Conservation (phyloP, 2,888 invertebrate genomes). For the Celastrina argiolus region DNA sequence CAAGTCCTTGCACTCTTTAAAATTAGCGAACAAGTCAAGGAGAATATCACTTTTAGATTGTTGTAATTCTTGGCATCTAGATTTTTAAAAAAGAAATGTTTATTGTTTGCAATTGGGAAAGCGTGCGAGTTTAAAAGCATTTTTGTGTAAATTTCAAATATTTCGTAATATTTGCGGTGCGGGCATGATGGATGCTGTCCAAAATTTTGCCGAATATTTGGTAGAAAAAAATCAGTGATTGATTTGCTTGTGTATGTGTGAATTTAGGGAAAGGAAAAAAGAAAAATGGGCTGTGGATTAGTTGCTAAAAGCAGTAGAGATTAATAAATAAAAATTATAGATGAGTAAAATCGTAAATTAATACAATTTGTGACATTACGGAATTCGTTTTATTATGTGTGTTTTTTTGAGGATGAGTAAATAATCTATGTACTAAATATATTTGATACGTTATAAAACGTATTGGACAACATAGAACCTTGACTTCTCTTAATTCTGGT, state of each 20-base stretch:
- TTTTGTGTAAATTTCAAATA: slow-evolving; percentile 3
- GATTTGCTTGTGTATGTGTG: neutral
- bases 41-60: slow-evolving; percentile 14
- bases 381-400: neutral
- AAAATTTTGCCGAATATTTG: neutral
- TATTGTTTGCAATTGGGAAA: neutral
- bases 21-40: slow-evolving; percentile 19
- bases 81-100: slow-evolving; percentile 1
- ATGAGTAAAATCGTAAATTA: neutral
- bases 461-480: slow-evolving; percentile 1
- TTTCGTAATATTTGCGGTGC: neutral
- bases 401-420: neutral
- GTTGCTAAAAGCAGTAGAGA: no score
- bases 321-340: no score
- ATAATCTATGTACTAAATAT: neutral
- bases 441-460: neutral
- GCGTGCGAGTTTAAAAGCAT: slow-evolving; percentile 3
- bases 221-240: neutral
- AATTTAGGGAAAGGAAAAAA: neutral
- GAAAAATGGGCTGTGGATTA: neutral
- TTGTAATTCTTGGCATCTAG: slow-evolving; percentile 16
- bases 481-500: neutral
- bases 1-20: slow-evolving; percentile 22
- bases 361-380: neutral
- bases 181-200: slow-evolving; percentile 9